Evolutionary conservation across 2,113 vertebrate species (phyloP).

Genomic region (Mobula hypostoma): DNA sequence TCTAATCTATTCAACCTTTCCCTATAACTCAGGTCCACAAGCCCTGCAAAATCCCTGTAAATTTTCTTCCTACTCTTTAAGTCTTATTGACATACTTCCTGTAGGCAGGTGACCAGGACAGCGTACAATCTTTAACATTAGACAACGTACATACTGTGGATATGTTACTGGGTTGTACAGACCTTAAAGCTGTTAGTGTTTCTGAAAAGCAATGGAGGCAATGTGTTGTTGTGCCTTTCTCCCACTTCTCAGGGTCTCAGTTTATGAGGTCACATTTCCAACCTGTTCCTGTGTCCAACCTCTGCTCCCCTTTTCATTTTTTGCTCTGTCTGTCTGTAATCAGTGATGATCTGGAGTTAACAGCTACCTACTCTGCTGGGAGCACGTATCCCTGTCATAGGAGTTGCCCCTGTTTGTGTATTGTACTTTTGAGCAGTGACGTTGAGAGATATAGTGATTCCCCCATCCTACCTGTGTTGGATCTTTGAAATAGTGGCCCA

Average conservation of each 20-base stretch:
- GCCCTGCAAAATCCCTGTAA: too few relatives aligned
- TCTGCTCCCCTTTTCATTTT: neutral
- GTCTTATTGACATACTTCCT: too few relatives aligned
- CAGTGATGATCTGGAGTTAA: neutral
- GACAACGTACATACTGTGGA: neutral
- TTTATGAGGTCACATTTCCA: neutral
- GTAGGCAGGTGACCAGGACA: too few relatives aligned
- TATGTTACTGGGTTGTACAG: neutral
- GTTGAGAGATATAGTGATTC: neutral
- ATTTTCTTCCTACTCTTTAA: too few relatives aligned
- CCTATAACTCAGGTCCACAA: too few relatives aligned
- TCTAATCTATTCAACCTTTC: too few relatives aligned
- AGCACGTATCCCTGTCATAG: neutral
- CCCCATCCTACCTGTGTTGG: neutral
- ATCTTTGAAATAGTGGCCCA: neutral
- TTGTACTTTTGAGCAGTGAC: neutral
- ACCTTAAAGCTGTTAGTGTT: neutral
- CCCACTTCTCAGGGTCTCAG: neutral
- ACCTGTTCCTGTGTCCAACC: neutral
- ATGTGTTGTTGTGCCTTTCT: neutral
- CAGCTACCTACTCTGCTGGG: neutral
- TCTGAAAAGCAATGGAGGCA: neutral
- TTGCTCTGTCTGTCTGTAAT: neutral
- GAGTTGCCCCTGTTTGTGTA: neutral
- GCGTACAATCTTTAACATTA: neutral